A percentile compares a stretch with the other conserved stretches of the same genome.
Conservation (phyloP, 2,888 invertebrate species). For the Mesoligia furuncula region DNA sequence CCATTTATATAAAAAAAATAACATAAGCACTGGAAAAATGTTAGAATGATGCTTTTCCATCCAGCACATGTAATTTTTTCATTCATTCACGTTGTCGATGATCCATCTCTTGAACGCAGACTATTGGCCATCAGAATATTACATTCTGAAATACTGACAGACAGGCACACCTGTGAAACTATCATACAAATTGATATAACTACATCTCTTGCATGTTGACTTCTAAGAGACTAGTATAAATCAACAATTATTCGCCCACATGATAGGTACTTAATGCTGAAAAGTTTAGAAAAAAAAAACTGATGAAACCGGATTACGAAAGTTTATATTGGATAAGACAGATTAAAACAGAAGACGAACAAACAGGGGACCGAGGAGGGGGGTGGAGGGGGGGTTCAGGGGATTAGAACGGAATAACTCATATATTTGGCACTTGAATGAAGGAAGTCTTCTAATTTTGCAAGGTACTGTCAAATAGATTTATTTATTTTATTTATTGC, state of each 20-base stretch:
- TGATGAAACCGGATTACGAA: no score
- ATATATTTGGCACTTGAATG: neutral
- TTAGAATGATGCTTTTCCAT: neutral
- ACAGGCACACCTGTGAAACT: slow-evolving; percentile 14
- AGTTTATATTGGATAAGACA: no score
- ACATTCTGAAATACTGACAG: neutral
- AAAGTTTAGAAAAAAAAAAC: neutral
- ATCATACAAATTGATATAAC: neutral
- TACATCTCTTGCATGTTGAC: neutral
- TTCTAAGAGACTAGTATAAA: neutral
- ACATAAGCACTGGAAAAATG: neutral
- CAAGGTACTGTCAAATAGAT: no score
- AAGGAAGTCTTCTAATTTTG: neutral
- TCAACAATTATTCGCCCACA: neutral
- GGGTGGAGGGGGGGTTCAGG: no score
- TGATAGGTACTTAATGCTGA: neutral
- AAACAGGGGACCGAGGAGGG: no score
- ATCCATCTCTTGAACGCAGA: neutral
- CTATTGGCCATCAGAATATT: slow-evolving; percentile 11
- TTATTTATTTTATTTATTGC: no score
- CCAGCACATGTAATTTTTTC: neutral
- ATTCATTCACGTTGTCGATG: neutral
- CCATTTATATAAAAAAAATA: no score
- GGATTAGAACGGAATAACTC: no score
- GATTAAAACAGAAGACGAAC: no score